Percentiles rank a stretch among this genome's conserved stretches.
These are phyloP conservation scores for Brachypteracias leptosomus DNA, from an alignment of 2,113 vertebrate genomes.

Conservation along the genomic window DNA sequence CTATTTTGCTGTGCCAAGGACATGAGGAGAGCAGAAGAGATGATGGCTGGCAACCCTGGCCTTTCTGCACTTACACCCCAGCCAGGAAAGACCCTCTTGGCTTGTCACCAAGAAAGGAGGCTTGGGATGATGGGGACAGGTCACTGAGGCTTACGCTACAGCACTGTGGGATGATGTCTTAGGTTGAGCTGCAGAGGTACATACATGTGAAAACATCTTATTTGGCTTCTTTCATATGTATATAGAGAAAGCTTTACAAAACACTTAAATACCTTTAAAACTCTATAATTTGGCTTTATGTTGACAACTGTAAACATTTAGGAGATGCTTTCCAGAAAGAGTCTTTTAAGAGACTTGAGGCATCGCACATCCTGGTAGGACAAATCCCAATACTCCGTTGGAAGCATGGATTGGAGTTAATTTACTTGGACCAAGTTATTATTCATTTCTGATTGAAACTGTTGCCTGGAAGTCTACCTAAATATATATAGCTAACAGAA, in stretches of 20 bases:
- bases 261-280: background rate
- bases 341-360: background rate
- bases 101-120: background rate
- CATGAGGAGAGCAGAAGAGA: background rate
- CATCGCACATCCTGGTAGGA: background rate
- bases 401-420: background rate
- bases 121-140: background rate
- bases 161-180: background rate
- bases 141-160: fast-evolving
- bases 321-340: background rate
- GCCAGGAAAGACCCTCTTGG: background rate
- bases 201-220: background rate
- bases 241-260: background rate
- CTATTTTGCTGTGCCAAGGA: background rate
- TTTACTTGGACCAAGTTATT: conserved; percentile 1
- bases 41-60: background rate
- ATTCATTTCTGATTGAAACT: background rate
- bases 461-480: background rate
- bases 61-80: background rate
- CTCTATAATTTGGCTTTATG: background rate
- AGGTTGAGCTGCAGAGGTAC: background rate
- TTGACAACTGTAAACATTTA: background rate
- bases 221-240: background rate
- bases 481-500: background rate
- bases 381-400: background rate